Conservation (phyloP, 2,797 vertebrate genomes). For the Aplochiton taeniatus region DNA sequence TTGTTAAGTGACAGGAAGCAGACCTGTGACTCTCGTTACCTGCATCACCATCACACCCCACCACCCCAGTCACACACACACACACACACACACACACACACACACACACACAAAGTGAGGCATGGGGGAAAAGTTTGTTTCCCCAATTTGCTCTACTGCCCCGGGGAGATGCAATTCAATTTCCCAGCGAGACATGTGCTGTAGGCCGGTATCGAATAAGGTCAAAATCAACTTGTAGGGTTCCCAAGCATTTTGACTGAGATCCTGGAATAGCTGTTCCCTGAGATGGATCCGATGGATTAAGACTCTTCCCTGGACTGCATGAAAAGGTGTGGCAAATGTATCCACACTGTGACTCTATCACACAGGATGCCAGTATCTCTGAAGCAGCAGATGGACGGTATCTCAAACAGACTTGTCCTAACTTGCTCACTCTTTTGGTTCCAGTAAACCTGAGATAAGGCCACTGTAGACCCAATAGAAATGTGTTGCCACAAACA, state of each 20-base stretch:
- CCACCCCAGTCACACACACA: not conserved
- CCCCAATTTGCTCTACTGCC: conserved; percentile 71
- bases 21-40: no score
- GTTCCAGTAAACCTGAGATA: no score
- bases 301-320: conserved; percentile 16
- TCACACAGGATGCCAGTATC: conserved; percentile 21
- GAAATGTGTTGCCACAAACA: no score
- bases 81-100: conserved; percentile 29
- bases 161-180: conserved; percentile 76
- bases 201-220: conserved; percentile 29
- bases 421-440: no score
- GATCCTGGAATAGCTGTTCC: conserved; percentile 58
- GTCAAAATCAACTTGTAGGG: conserved; percentile 41
- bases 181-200: conserved; percentile 63
- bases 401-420: no score
- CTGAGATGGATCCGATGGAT: conserved; percentile 36
- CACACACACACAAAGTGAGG: conserved; percentile 46
- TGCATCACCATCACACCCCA: no score
- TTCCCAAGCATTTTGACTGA: conserved; percentile 53
- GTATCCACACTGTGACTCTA: conserved; percentile 11
- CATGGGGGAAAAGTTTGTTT: conserved; percentile 59
- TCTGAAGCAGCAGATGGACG: conserved; percentile 20
- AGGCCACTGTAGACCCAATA: no score
- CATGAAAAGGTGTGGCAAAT: conserved; percentile 16
- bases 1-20: no score